Evolutionary conservation across 23 tunicate genomes (phyloP), one percentile per base, ranked within the genome.

Genomic region (Ascidia mentula): DNA sequence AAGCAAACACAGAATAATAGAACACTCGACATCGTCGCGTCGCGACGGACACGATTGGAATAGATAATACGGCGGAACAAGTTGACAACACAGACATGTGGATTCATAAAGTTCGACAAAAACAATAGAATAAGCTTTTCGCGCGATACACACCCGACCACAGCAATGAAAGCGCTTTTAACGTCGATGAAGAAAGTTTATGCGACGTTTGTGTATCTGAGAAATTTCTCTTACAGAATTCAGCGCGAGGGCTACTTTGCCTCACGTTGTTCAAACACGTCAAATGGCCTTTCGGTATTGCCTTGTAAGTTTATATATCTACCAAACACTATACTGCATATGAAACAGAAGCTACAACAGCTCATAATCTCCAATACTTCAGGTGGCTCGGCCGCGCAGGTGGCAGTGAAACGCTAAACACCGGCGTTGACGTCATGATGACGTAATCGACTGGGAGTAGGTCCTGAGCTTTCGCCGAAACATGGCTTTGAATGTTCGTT

Each of bases 41-140:
- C 65, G 13, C 22, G 12, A 53, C 24, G 28, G 65, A 53, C 65
- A 53, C 65, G 65, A 26, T 20, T 53, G 65, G 65, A 53, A 53
- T 53, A 53, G 65, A 53, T 53, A 5, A 53, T 53, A 53, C 65
- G 24, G 65, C 65, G 65, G 65, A 53, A 53, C 65, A 53, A 53
- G 22, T n/a, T n/a, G n/a, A n/a, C 12, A 53, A 53, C 24, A 53
- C 65, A 53, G 65, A 28, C 65, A 53, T 53, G n/a, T n/a, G n/a
- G n/a, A n/a, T n/a, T n/a, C n/a, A n/a, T n/a, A n/a, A n/a, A n/a
- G n/a, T n/a, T n/a, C n/a, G n/a, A n/a, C n/a, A n/a, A 5, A 9
- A 53, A 28, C 65, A 53, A 53, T 53, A 28, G 65, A 53, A 53
- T 53, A 53, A 28, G 22, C 65, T 53, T 53, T 26, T 53, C 65